phyloP scores from a whole-genome alignment of 2,888 invertebrate species.

The Coremacera marginata region DNA sequence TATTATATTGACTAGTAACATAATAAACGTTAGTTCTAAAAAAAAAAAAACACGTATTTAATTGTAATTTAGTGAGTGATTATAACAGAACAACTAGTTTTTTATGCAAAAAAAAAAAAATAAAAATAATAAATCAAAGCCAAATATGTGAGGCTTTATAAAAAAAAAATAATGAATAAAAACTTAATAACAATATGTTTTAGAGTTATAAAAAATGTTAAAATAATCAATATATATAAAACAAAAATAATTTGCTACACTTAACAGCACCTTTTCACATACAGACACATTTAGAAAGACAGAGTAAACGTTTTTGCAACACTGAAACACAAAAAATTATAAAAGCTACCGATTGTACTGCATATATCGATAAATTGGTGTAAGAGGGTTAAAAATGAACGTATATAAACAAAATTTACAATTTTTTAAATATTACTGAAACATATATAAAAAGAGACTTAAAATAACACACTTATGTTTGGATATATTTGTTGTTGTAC shows the following conservation, averaged over 20 bases:
- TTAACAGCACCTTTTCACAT: too few species aligned
- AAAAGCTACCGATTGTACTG: too few species aligned
- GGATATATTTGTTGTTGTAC: too few species aligned
- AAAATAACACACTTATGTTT: too few species aligned
- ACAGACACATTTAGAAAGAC: background rate
- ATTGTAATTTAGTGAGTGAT: conserved; percentile 20
- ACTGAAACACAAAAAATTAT: too few species aligned
- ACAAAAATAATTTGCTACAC: background rate
- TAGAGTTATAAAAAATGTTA: background rate
- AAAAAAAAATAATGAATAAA: background rate
- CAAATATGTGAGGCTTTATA: background rate
- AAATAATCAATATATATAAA: background rate
- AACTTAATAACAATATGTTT: background rate
- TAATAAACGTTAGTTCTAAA: conserved; percentile 3
- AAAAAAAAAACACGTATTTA: background rate
- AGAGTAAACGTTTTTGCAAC: too few species aligned
- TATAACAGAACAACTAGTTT: background rate
- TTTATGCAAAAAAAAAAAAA: conserved; percentile 11
- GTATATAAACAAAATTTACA: too few species aligned
- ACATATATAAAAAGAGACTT: too few species aligned
- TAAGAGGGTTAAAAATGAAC: too few species aligned
- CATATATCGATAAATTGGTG: too few species aligned
- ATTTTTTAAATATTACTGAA: too few species aligned
- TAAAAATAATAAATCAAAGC: background rate
- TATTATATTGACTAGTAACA: conserved; percentile 1